Percentiles rank a stretch among this genome's conserved stretches.
phyloP scores from a whole-genome alignment of 2,113 vertebrate genomes.

The Aspidoscelis tigris region DNA sequence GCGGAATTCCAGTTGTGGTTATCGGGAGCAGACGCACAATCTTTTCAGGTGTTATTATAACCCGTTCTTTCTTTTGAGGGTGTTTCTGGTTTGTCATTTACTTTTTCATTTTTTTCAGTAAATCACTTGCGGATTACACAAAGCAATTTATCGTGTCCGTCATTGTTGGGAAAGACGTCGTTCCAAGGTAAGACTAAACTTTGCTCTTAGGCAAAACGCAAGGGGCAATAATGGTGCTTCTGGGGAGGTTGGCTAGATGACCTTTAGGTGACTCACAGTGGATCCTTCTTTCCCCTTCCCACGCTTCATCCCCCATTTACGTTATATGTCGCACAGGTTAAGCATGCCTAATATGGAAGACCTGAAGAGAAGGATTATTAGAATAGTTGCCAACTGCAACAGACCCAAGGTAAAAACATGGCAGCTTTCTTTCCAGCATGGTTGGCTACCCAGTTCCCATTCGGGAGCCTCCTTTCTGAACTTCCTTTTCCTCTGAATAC shows the following conservation, averaged over 20 bases:
- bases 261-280: no score
- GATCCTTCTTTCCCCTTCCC: no score
- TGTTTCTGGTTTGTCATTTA: neutral
- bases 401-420: constrained; percentile 87
- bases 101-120: constrained; percentile 73
- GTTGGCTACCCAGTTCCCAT: neutral
- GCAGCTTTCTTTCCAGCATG: no score
- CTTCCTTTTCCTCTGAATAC: neutral
- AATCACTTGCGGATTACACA: constrained; percentile 90
- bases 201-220: neutral
- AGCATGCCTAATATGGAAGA: constrained; percentile 96
- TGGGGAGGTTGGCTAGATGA: no score
- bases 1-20: no score
- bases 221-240: neutral
- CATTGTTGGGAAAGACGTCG: constrained; percentile 92
- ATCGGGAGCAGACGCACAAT: no score
- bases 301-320: neutral
- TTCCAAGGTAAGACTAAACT: constrained; percentile 84
- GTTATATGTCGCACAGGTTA: constrained; percentile 76
- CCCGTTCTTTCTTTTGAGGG: neutral
- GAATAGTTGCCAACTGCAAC: constrained; percentile 92
- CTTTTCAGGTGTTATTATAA: neutral
- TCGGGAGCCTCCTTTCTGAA: neutral
- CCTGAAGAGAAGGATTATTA: constrained; percentile 88
- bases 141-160: constrained; percentile 91